Conservation (phyloP, 2,888 invertebrate genomes). For the Trissolcus japonicus region DNA sequence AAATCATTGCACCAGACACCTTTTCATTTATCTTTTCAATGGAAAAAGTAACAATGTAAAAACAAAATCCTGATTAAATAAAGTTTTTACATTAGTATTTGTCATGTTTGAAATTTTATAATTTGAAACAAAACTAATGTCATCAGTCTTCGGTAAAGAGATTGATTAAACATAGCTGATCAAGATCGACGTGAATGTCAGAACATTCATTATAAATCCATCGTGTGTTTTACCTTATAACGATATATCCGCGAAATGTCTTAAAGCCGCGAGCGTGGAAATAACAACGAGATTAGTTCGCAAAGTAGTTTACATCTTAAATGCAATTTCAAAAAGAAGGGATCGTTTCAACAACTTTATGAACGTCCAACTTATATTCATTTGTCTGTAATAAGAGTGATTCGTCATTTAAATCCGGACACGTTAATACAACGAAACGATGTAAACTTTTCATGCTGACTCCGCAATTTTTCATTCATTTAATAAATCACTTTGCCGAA, state of each 20-base stretch:
- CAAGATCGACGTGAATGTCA: slow-evolving; percentile 24
- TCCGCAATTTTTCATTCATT: slow-evolving; percentile 51
- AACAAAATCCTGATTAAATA: no score
- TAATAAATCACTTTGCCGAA: slow-evolving; percentile 53
- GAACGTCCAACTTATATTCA: slow-evolving; percentile 56
- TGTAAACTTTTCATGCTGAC: slow-evolving; percentile 54
- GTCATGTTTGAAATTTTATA: no score
- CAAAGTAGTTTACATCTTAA: slow-evolving; percentile 54
- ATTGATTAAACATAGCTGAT: slow-evolving; percentile 25
- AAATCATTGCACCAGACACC: no score
- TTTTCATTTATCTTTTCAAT: no score
- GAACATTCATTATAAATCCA: slow-evolving; percentile 40
- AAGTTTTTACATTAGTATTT: no score
- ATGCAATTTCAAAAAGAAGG: slow-evolving; percentile 54
- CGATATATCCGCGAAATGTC: slow-evolving; percentile 32
- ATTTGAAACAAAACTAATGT: no score
- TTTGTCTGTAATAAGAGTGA: slow-evolving; percentile 54
- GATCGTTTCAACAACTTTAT: slow-evolving; percentile 52
- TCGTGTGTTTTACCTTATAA: slow-evolving; percentile 20
- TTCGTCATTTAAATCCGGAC: slow-evolving; percentile 56
- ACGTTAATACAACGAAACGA: slow-evolving; percentile 55
- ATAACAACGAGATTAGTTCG: slow-evolving; percentile 49
- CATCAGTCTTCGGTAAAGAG: neutral
- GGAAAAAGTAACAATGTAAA: no score
- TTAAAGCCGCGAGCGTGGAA: slow-evolving; percentile 38